A percentile compares a stretch with the other conserved stretches of the same genome.
phyloP scores from a whole-genome alignment of 2,797 vertebrate genomes.

The Emydoidea blandingii region DNA sequence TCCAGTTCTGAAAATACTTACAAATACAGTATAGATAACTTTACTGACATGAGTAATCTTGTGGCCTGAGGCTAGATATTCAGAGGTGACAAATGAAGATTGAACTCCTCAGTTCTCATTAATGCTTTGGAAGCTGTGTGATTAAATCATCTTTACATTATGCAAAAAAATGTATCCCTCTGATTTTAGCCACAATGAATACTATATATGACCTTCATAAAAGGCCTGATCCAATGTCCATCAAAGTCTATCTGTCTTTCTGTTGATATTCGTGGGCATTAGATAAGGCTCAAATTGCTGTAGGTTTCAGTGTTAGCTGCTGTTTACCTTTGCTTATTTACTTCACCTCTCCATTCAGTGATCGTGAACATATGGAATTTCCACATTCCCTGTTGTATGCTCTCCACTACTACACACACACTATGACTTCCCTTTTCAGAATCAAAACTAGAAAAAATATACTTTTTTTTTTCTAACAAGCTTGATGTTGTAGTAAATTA shows the following conservation, averaged over 20 bases:
- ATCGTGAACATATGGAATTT: background rate
- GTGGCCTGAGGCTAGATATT: background rate
- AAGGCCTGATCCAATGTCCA: background rate
- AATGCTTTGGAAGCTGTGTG: background rate
- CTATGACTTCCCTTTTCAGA: background rate
- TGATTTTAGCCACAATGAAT: background rate
- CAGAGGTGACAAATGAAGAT: background rate
- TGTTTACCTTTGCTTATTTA: background rate
- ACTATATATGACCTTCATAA: background rate
- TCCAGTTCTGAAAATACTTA: background rate
- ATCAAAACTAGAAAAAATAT: background rate
- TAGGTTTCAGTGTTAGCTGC: background rate
- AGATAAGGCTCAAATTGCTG: background rate
- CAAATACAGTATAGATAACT: background rate
- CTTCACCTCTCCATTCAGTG: background rate
- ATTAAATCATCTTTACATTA: background rate
- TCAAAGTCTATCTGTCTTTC: background rate
- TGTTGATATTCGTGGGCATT: background rate
- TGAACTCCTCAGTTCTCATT: background rate
- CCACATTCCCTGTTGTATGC: background rate
- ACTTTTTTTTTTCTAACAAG: background rate
- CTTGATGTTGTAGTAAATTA: slow-evolving; percentile 6
- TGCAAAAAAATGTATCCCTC: background rate
- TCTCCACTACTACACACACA: rapidly evolving
- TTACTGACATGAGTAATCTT: background rate